phyloP scores from a whole-genome alignment of 2,113 vertebrate species.

The Paracanthobrama guichenoti region DNA sequence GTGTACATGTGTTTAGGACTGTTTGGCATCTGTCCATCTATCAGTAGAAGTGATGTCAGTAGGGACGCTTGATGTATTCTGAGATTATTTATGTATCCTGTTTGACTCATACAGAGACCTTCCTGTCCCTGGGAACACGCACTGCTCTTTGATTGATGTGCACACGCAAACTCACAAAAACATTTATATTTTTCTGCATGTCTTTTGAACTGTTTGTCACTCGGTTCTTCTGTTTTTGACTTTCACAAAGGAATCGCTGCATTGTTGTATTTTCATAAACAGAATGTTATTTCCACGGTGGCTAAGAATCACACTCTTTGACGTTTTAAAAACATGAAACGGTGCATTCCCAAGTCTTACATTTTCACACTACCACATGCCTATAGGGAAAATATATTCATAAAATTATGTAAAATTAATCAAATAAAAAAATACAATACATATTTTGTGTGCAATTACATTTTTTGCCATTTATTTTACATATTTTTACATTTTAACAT shows the following conservation, averaged over 20 bases:
- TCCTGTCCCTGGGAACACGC: not conserved
- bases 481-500: too few relatives aligned
- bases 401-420: too few relatives aligned
- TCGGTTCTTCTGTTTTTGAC: not conserved
- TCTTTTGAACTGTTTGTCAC: not conserved
- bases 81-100: conserved; percentile 18
- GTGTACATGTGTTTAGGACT: not conserved
- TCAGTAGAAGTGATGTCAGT: not conserved
- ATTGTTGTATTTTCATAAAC: conserved; percentile 23
- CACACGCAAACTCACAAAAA: not conserved
- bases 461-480: too few relatives aligned
- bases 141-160: conserved; percentile 14
- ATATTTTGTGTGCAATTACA: too few relatives aligned
- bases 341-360: not conserved
- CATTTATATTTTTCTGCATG: not conserved
- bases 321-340: not conserved
- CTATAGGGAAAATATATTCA: too few relatives aligned
- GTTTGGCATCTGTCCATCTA: conserved; percentile 12
- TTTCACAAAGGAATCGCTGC: not conserved
- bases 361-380: not conserved
- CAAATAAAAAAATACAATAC: too few relatives aligned
- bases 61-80: conserved; percentile 15
- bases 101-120: not conserved
- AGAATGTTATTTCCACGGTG: not conserved
- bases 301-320: not conserved